These are phyloP conservation scores for Orycteropus afer DNA, from an alignment of 2,113 vertebrate species.

Conservation along the genomic window DNA sequence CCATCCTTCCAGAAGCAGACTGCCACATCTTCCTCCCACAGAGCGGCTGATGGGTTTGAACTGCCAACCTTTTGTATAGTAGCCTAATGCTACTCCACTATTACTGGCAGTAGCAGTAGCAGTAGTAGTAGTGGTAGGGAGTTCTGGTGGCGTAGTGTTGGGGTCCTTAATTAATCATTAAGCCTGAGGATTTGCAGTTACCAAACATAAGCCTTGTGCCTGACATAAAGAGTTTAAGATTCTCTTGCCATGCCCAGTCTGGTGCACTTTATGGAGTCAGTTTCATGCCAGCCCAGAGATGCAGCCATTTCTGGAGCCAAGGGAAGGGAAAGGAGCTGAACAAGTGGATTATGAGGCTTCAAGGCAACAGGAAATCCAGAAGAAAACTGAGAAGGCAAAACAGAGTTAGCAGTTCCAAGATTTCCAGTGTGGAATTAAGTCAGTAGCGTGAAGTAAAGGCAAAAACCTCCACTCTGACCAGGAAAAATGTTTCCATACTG, in stretches of 20 bases:
- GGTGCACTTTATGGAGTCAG: not conserved
- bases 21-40: not conserved
- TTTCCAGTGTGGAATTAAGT: not conserved
- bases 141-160: no score
- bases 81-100: no score
- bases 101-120: no score
- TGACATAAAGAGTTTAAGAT: not conserved
- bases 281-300: not conserved
- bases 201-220: not conserved
- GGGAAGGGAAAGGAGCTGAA: not conserved
- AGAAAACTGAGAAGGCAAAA: conserved; percentile 6
- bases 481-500: not conserved
- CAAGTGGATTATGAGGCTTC: not conserved
- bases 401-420: not conserved
- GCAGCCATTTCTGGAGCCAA: not conserved
- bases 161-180: conserved; percentile 52
- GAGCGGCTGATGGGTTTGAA: not conserved
- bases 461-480: not conserved
- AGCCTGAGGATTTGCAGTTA: conserved; percentile 14
- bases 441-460: not conserved
- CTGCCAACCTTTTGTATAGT: not conserved
- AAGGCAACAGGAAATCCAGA: not conserved
- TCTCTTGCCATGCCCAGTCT: not conserved
- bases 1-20: not conserved
- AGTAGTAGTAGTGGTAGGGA: no score